Conservation (phyloP, 2,888 invertebrate species). For the Microplitis deprimator region DNA sequence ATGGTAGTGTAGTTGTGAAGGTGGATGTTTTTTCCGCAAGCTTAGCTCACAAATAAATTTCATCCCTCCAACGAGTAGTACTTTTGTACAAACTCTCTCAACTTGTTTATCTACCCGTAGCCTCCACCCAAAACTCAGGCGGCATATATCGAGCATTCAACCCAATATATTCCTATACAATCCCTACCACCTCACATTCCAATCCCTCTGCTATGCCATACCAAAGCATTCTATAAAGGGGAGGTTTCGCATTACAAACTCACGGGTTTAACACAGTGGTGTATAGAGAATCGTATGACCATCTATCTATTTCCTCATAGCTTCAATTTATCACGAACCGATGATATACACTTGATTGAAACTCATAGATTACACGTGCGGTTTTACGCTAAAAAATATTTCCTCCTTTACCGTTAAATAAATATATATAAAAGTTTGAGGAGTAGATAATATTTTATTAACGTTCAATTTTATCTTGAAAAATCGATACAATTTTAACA, state of each 20-base stretch:
- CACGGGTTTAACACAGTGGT: conserved; percentile 27
- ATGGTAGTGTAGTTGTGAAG: background rate
- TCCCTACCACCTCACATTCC: background rate
- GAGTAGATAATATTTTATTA: background rate
- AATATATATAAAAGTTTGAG: background rate
- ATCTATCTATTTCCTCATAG: background rate
- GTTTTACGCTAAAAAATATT: background rate
- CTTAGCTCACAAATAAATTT: conserved; percentile 6
- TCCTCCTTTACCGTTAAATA: background rate
- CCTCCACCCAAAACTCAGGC: background rate
- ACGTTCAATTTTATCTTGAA: background rate
- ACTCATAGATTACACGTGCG: background rate
- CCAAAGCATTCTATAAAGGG: background rate
- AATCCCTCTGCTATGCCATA: background rate
- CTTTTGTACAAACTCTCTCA: background rate
- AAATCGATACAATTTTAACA: background rate
- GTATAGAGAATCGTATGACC: conserved; percentile 47
- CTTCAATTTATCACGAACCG: conserved; percentile 14
- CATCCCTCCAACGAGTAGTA: conserved; percentile 9
- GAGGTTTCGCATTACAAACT: conserved; percentile 30
- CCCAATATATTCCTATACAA: background rate
- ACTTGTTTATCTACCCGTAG: background rate
- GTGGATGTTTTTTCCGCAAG: conserved; percentile 15
- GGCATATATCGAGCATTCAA: background rate
- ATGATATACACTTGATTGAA: conserved; percentile 12